phyloP scores from a whole-genome alignment of 2,888 invertebrate species.

The Xylophagus ater region DNA sequence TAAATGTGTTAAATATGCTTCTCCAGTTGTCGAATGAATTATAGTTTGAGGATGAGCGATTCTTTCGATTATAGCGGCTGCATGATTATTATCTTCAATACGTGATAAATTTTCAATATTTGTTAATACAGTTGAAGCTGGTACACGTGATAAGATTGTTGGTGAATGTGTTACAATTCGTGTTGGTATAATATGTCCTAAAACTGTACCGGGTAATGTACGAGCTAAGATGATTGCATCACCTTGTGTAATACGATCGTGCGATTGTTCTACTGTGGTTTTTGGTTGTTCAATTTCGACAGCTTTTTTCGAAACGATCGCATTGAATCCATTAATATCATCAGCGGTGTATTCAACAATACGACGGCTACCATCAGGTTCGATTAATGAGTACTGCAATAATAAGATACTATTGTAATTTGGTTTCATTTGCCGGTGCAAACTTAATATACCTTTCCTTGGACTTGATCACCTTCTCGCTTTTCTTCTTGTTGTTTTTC shows the following conservation, averaged over 20 bases:
- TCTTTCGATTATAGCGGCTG: conserved; percentile 19
- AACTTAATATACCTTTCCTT: conserved; percentile 20
- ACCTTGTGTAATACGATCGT: conserved; percentile 26
- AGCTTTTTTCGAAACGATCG: conserved; percentile 18
- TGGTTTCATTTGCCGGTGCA: background rate
- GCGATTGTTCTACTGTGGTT: conserved; percentile 29
- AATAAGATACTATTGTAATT: background rate
- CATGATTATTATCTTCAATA: conserved; percentile 18
- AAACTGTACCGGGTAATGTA: conserved; percentile 24
- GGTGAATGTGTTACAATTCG: conserved; percentile 33
- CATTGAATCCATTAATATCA: conserved; percentile 20
- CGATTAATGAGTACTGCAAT: conserved; percentile 20
- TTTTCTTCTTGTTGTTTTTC: conserved; percentile 24
- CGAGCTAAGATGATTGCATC: conserved; percentile 28
- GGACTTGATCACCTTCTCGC: conserved; percentile 24
- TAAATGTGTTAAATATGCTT: conserved; percentile 5
- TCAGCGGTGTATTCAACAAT: conserved; percentile 21
- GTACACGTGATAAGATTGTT: conserved; percentile 26
- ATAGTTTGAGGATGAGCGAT: conserved; percentile 25
- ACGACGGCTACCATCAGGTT: conserved; percentile 20
- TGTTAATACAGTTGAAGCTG: conserved; percentile 18
- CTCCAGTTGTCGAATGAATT: conserved; percentile 7
- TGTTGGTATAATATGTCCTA: conserved; percentile 33
- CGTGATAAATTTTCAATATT: conserved; percentile 20
- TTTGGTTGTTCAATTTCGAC: conserved; percentile 20